A percentile compares a stretch with the other conserved stretches of the same genome.
Evolutionary conservation across 2,888 invertebrate species (phyloP).

Genomic region (Leptothorax acervorum): DNA sequence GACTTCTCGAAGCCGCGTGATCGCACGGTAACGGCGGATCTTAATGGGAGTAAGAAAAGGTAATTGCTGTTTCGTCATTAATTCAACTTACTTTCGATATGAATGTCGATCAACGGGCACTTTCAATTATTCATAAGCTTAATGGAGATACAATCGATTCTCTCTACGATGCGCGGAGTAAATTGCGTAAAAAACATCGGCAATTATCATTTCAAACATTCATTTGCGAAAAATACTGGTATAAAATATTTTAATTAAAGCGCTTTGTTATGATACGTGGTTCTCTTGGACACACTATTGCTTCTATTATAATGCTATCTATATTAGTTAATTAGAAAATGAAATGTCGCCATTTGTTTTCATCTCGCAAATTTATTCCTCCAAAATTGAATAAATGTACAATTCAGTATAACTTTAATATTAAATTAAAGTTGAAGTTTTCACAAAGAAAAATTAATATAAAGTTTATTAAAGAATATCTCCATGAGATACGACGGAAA

Average conservation of each 20-base stretch:
- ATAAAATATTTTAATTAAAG: not conserved
- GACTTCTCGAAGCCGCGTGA: constrained; percentile 88
- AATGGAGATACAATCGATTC: constrained; percentile 24
- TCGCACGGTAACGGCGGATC: constrained; percentile 86
- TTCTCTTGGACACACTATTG: not conserved
- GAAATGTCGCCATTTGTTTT: not conserved
- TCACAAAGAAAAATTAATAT: not conserved
- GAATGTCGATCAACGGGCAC: not conserved
- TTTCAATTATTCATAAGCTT: constrained; percentile 38
- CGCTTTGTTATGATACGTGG: not conserved
- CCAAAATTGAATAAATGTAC: not conserved
- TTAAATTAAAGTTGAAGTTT: not conserved
- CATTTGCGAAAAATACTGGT: not conserved
- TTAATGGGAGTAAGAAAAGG: constrained; percentile 82
- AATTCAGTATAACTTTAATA: not conserved
- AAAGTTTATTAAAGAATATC: not conserved
- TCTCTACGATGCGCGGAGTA: not conserved
- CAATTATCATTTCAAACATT: not conserved
- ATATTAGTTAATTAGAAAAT: not conserved
- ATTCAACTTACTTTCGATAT: constrained; percentile 22
- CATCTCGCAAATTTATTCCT: not conserved
- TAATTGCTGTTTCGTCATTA: not conserved
- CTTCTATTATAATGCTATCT: not conserved
- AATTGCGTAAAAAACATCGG: not conserved
- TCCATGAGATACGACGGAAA: not conserved